Evolutionary conservation across 2,888 invertebrate species (phyloP).

Genomic region (Dastarcus helophoroides): DNA sequence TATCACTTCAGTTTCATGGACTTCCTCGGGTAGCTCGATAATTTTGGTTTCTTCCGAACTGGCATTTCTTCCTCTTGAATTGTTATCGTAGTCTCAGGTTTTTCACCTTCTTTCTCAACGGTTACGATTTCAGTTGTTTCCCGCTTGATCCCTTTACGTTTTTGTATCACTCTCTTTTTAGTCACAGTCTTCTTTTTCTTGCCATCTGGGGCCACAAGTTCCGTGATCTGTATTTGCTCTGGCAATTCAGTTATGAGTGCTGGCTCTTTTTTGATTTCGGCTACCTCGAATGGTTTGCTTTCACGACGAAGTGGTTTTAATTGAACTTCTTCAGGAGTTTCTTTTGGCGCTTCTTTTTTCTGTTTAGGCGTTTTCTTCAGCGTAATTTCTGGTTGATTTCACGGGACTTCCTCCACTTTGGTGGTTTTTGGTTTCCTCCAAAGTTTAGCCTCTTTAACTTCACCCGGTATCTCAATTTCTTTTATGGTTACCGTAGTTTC

Average conservation of each 20-base stretch:
- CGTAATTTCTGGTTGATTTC: slow-evolving; percentile 50
- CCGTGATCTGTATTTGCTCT: slow-evolving; percentile 21
- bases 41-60: slow-evolving; percentile 34
- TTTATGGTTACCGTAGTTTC: slow-evolving; percentile 28
- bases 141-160: slow-evolving; percentile 27
- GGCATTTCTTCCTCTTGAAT: too few species aligned
- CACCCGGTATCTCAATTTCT: slow-evolving; percentile 12
- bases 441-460: too few species aligned
- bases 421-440: too few species aligned
- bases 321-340: too few species aligned
- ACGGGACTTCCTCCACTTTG: slow-evolving; percentile 28
- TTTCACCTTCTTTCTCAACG: slow-evolving; percentile 17
- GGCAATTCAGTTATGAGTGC: slow-evolving; percentile 43
- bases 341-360: slow-evolving; percentile 32
- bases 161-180: slow-evolving; percentile 34
- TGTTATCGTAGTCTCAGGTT: too few species aligned
- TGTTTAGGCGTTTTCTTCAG: slow-evolving; percentile 36
- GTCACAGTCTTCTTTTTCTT: slow-evolving; percentile 23
- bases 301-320: slow-evolving; percentile 23
- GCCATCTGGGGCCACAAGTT: slow-evolving; percentile 13
- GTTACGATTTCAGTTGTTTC: slow-evolving; percentile 32
- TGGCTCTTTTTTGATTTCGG: slow-evolving; percentile 54
- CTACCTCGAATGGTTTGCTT: slow-evolving; percentile 28
- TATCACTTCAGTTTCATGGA: slow-evolving; percentile 18
- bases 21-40: slow-evolving; percentile 33